Evolutionary conservation across 1,140 invertebrate genomes (phyloP).

Genomic region (Papilio machaon): DNA sequence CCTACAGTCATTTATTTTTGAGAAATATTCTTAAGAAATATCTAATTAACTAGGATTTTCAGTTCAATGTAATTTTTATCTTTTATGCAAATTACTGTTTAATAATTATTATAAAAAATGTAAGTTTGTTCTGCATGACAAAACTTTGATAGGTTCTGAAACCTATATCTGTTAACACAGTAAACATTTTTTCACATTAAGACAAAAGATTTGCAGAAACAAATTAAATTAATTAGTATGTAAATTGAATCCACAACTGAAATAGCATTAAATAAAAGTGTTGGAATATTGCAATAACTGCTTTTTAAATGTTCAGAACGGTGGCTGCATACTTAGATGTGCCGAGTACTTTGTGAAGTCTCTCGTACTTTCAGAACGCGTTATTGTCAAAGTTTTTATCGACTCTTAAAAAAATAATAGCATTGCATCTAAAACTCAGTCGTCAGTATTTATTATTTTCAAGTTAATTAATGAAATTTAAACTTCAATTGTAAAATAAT

Average conservation of each 20-base stretch:
- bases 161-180: background rate
- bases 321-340: conserved; percentile 22
- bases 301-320: conserved; percentile 33
- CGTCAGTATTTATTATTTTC: no score
- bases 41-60: background rate
- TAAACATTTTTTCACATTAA: background rate
- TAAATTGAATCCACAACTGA: conserved; percentile 30
- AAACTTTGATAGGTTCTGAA: no score
- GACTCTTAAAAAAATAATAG: background rate
- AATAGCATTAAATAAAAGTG: conserved; percentile 28
- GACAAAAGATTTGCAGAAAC: conserved; percentile 2
- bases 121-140: no score
- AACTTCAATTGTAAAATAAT: background rate
- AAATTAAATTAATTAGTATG: conserved; percentile 33
- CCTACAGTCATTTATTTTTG: background rate
- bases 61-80: background rate
- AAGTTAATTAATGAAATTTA: background rate
- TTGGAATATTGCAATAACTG: conserved; percentile 16
- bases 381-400: background rate
- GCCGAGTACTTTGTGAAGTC: conserved; percentile 9
- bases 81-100: no score
- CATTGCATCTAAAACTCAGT: background rate
- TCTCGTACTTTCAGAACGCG: background rate
- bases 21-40: background rate
- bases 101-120: no score